Conservation (phyloP, 2,113 vertebrate genomes). For the Saiga tatarica region DNA sequence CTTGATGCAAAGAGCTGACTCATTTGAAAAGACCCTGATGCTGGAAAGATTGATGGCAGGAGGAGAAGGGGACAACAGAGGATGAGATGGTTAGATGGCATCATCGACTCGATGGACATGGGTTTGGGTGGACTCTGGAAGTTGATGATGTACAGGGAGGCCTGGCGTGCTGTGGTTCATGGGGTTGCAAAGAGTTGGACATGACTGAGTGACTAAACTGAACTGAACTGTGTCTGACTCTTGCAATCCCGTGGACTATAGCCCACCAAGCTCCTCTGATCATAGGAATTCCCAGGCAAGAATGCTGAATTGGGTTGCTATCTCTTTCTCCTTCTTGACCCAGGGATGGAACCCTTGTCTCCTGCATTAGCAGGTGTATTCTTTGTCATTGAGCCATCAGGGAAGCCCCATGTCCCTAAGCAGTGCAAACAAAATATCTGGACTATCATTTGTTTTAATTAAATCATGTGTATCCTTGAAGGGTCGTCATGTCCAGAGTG, state of each 20-base stretch:
- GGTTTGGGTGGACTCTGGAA: too few species aligned
- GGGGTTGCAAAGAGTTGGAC: too few species aligned
- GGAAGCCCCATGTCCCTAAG: not conserved
- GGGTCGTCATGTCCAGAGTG: not conserved
- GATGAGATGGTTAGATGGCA: too few species aligned
- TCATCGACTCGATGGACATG: too few species aligned
- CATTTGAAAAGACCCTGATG: too few species aligned
- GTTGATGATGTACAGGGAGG: too few species aligned
- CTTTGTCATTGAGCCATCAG: not conserved
- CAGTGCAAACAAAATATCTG: not conserved
- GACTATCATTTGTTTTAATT: not conserved
- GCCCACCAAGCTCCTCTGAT: not conserved
- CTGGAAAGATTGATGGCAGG: too few species aligned
- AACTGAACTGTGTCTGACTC: not conserved
- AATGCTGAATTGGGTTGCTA: not conserved
- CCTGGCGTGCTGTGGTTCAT: fast-evolving
- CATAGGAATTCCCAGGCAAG: not conserved
- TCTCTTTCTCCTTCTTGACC: not conserved
- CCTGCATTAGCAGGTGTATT: not conserved
- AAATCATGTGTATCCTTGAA: not conserved
- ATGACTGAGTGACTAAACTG: too few species aligned
- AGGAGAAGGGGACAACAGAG: too few species aligned
- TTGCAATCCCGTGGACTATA: not conserved
- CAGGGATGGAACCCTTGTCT: not conserved
- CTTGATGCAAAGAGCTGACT: too few species aligned